Conservation (phyloP, 2,888 invertebrate genomes). For the Galerucella pusilla region DNA sequence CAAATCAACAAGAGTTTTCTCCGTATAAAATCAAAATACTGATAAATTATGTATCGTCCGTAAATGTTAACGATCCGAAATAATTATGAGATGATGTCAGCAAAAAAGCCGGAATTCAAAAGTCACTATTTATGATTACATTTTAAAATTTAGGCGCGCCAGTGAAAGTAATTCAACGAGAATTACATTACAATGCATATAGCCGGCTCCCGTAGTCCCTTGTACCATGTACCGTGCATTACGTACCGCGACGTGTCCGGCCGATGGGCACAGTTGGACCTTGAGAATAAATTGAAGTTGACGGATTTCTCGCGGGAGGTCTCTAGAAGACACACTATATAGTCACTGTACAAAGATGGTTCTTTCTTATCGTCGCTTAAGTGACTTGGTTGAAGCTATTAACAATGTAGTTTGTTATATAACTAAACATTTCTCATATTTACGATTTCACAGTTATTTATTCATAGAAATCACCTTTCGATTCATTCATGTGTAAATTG, state of each 20-base stretch:
- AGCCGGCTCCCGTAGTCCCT: constrained; percentile 45
- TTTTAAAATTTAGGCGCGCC: constrained; percentile 46
- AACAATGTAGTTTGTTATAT: too few species aligned
- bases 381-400: too few species aligned
- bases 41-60: too few species aligned
- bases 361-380: background rate
- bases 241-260: constrained; percentile 32
- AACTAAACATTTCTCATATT: too few species aligned
- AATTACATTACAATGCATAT: constrained; percentile 54
- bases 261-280: constrained; percentile 51
- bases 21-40: too few species aligned
- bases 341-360: background rate
- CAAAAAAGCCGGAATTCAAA: constrained; percentile 3
- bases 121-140: constrained; percentile 28
- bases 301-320: constrained; percentile 19
- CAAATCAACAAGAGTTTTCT: too few species aligned
- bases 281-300: constrained; percentile 38
- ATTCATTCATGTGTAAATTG: too few species aligned
- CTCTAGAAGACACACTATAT: background rate
- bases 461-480: too few species aligned
- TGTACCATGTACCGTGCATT: constrained; percentile 28
- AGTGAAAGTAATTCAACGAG: constrained; percentile 59
- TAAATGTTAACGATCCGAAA: constrained; percentile 2
- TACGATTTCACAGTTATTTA: too few species aligned
- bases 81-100: background rate